Conservation (phyloP, 2,113 vertebrate genomes). For the Polypterus senegalus region DNA sequence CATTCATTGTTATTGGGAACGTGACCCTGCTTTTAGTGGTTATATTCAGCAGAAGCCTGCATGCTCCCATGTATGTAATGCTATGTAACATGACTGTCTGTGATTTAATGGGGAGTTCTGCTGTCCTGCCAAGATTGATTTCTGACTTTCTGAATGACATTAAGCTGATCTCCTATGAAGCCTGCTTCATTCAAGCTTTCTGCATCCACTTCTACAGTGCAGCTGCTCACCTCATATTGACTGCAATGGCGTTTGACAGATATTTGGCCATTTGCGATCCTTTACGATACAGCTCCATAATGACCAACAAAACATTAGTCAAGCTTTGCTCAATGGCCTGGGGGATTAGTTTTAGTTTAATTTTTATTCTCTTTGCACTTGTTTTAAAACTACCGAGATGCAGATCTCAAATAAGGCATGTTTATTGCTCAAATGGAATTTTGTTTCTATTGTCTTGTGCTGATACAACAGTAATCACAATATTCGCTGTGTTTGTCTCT, state of each 20-base stretch:
- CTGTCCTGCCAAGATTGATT: conserved; percentile 9
- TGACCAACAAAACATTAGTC: conserved; percentile 4
- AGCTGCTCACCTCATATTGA: conserved; percentile 15
- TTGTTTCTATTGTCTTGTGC: conserved; percentile 15
- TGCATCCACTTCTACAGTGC: conserved; percentile 15
- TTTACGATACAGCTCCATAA: conserved; percentile 3
- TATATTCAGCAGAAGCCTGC: conserved; percentile 9
- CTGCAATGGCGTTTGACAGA: conserved; percentile 20
- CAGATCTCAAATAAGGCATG: conserved; percentile 1
- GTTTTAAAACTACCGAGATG: conserved; percentile 9
- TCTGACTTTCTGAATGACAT: conserved; percentile 7
- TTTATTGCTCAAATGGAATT: conserved; percentile 16
- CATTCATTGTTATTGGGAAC: conserved; percentile 12
- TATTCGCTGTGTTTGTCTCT: conserved; percentile 9
- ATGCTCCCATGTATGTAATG: conserved; percentile 15
- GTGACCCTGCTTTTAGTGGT: conserved; percentile 12
- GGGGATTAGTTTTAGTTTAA: background rate
- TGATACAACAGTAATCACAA: conserved; percentile 7
- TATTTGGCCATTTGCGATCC: conserved; percentile 20
- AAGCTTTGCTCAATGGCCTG: conserved; percentile 6
- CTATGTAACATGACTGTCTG: conserved; percentile 15
- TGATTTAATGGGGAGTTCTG: conserved; percentile 11
- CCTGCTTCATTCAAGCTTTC: conserved; percentile 16
- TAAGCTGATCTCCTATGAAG: conserved; percentile 9
- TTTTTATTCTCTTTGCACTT: conserved; percentile 3